Base-by-base conservation (phyloP, 2,113 vertebrate genomes). In the Sinocyclocheilus rhinocerous region DNA sequence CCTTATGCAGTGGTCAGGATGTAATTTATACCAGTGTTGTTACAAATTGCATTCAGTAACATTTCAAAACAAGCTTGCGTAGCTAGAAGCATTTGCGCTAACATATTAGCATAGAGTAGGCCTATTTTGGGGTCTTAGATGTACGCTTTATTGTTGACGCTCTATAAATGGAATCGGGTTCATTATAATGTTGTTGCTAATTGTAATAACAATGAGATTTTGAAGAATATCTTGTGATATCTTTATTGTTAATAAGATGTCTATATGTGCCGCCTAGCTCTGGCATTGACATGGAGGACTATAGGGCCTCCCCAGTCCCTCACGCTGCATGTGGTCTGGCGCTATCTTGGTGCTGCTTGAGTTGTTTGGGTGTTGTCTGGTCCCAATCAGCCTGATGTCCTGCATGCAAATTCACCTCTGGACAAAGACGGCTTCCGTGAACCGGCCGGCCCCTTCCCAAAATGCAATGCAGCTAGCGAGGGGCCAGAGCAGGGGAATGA, bases 391-490 rank as follows among this genome's bases (percentile, higher is more conserved):
- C 48, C 79, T 26, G 63, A 73, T n/a, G 76, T 76, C 81, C 87
- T 92, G 94, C 92, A 95, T 95, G 92, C 92, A 95, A 94, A 95
- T 94, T 91, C 90, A 91, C 87, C 88, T 90, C 90, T 92, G 92
- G 93, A 96, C 95, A 96, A 96, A 96, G 94, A 89, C 90, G 69
- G 75, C 83, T 89, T 87, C 83, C 91, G 94, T 95, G 95, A 93
- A 90, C 93, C 88, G 90, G 93, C 93, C 93, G 92, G 95, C 95
- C 92, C 12, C 93, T 94, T 95, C 94, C 95, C 95, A 95, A 91
- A 90, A 94, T 78, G 94, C 95, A 93, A 88, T 90, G 91, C 91
- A 48, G 65, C 61, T 84, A 93, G 86, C 10, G 88, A 91, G 89
- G 90, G 90, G 88, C 85, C 88, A 67, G 91, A 89, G 90, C 88